A percentile compares a stretch with the other conserved stretches of the same genome.
phyloP scores from a whole-genome alignment of 2,113 vertebrate genomes.

The Xenus cinereus region DNA sequence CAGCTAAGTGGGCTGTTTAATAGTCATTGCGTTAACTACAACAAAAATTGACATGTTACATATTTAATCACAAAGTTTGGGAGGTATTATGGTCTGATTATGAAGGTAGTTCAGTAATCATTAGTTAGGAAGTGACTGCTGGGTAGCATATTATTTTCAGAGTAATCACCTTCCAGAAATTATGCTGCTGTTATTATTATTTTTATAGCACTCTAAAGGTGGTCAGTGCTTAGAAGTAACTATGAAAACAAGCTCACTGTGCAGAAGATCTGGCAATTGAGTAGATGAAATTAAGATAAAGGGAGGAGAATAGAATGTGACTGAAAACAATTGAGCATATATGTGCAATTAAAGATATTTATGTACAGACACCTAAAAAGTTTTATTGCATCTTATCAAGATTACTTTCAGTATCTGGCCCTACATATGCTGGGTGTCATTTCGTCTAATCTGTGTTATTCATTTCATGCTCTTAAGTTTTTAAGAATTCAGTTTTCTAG shows the following conservation, averaged over 20 bases:
- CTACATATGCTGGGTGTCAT: accelerated
- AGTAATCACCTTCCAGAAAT: not conserved
- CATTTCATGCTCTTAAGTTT: not conserved
- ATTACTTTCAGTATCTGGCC: not conserved
- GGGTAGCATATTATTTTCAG: not conserved
- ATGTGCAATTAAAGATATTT: not conserved
- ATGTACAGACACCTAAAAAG: not conserved
- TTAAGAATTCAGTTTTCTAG: not conserved
- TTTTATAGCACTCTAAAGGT: not conserved
- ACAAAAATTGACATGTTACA: not conserved
- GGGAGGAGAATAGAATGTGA: not conserved
- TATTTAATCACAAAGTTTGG: not conserved
- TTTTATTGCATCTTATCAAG: not conserved
- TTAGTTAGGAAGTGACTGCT: not conserved
- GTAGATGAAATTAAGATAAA: not conserved
- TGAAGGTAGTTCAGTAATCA: not conserved
- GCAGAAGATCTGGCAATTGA: not conserved
- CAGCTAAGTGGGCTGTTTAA: not conserved
- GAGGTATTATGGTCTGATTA: not conserved
- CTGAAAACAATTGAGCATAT: not conserved
- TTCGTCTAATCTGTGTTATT: not conserved
- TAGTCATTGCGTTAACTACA: not conserved
- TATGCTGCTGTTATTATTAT: not conserved
- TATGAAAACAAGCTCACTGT: not conserved
- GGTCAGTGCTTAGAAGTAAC: not conserved